Percentiles rank a stretch among this genome's conserved stretches.
Evolutionary conservation across 2,113 vertebrate genomes (phyloP).

Genomic region (Amblyornis subalaris): DNA sequence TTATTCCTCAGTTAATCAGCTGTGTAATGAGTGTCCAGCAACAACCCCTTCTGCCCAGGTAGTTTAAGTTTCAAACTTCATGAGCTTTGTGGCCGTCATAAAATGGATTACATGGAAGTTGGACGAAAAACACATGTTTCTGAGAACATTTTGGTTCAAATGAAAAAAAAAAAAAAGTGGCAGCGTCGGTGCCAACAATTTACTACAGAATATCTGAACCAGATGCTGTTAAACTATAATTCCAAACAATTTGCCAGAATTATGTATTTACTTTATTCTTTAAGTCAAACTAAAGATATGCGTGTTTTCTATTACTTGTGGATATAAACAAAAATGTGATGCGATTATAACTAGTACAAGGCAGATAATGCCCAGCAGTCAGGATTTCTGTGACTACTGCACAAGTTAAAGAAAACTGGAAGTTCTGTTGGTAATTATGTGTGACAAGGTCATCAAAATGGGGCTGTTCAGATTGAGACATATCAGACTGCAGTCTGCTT

Average conservation of each 20-base stretch:
- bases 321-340: conserved; percentile 60
- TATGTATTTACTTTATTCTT: conserved; percentile 78
- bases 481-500: conserved; percentile 46
- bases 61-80: neutral
- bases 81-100: conserved; percentile 35
- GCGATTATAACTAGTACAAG: conserved; percentile 42
- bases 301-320: conserved; percentile 73
- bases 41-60: conserved; percentile 48
- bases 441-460: neutral
- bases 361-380: conserved; percentile 38
- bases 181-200: conserved; percentile 69
- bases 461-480: conserved; percentile 18
- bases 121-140: conserved; percentile 73
- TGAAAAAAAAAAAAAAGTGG: conserved; percentile 68
- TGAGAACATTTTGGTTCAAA: conserved; percentile 73
- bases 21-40: conserved; percentile 45
- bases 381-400: neutral
- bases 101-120: conserved; percentile 69
- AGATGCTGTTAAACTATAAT: conserved; percentile 79
- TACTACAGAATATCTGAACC: conserved; percentile 77
- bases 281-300: conserved; percentile 73
- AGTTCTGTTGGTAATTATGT: conserved; percentile 1
- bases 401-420: neutral
- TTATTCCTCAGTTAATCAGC: conserved; percentile 55
- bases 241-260: conserved; percentile 79